Conservation (phyloP, 2,797 vertebrate species). For the Aselliscus stoliczkanus region DNA sequence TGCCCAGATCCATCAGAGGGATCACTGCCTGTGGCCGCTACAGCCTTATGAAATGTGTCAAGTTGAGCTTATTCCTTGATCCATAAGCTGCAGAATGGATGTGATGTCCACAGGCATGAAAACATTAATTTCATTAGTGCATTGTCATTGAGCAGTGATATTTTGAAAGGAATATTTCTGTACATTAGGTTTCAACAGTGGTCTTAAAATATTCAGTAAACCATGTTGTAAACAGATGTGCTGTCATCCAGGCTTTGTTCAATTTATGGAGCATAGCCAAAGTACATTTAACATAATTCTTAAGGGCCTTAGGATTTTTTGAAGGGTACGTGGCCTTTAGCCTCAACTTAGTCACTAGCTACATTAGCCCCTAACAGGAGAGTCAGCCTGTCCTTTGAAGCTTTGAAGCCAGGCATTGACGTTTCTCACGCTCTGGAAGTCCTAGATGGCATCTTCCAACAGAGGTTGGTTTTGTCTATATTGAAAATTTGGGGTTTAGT, state of each 20-base stretch:
- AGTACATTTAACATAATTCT: not conserved
- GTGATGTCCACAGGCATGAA: fast-evolving
- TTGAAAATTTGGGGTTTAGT: not conserved
- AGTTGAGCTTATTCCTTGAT: not conserved
- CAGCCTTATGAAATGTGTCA: too few relatives aligned
- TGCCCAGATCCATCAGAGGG: not conserved
- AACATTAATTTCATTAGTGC: not conserved
- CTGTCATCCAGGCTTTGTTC: not conserved
- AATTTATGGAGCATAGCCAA: not conserved
- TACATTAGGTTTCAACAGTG: not conserved
- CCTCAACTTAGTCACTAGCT: not conserved
- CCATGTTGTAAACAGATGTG: too few relatives aligned
- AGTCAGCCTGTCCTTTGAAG: not conserved
- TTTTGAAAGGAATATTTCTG: not conserved
- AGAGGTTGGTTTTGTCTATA: too few relatives aligned
- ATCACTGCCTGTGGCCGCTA: not conserved
- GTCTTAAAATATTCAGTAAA: not conserved
- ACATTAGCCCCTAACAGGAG: too few relatives aligned
- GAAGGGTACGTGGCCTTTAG: too few relatives aligned
- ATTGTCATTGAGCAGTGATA: not conserved
- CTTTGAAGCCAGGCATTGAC: not conserved
- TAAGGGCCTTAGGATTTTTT: too few relatives aligned
- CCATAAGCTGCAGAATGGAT: not conserved
- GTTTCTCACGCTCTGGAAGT: too few relatives aligned
- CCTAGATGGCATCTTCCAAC: not conserved